Evolutionary conservation across 2,888 invertebrate species (phyloP).

Genomic region (Platypus cylindrus): DNA sequence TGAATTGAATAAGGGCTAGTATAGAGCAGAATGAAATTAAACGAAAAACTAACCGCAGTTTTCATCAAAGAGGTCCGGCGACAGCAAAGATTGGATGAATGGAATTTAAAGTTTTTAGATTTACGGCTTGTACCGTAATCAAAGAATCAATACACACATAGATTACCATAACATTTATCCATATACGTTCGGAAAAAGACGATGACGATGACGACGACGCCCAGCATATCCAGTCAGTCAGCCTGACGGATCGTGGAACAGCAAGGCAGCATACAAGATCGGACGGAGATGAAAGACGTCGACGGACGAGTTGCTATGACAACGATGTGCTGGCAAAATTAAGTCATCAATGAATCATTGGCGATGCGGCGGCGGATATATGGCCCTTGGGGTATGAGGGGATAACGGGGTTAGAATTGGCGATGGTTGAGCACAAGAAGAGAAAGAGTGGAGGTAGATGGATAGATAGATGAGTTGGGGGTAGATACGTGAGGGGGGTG

Average conservation of each 20-base stretch:
- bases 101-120: too few relatives aligned
- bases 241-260: too few relatives aligned
- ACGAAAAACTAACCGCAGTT: too few relatives aligned
- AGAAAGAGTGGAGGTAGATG: too few relatives aligned
- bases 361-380: slow-evolving; percentile 29
- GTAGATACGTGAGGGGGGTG: slow-evolving; percentile 8
- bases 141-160: too few relatives aligned
- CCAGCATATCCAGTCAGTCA: too few relatives aligned
- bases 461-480: slow-evolving; percentile 5
- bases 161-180: too few relatives aligned
- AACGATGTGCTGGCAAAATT: slow-evolving; percentile 34
- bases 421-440: slow-evolving; percentile 1
- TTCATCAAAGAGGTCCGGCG: too few relatives aligned
- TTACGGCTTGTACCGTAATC: too few relatives aligned
- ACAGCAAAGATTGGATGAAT: too few relatives aligned
- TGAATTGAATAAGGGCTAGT: too few relatives aligned
- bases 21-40: too few relatives aligned
- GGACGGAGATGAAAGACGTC: slow-evolving; percentile 27
- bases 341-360: slow-evolving; percentile 38
- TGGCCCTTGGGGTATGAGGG: slow-evolving; percentile 20
- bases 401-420: slow-evolving; percentile 15
- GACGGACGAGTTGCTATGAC: slow-evolving; percentile 32
- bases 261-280: slow-evolving; percentile 12
- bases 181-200: slow-evolving; percentile 25
- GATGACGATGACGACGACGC: slow-evolving; percentile 14